Evolutionary conservation across 2,113 vertebrate genomes (phyloP).

Genomic region (Corythoichthys intestinalis): DNA sequence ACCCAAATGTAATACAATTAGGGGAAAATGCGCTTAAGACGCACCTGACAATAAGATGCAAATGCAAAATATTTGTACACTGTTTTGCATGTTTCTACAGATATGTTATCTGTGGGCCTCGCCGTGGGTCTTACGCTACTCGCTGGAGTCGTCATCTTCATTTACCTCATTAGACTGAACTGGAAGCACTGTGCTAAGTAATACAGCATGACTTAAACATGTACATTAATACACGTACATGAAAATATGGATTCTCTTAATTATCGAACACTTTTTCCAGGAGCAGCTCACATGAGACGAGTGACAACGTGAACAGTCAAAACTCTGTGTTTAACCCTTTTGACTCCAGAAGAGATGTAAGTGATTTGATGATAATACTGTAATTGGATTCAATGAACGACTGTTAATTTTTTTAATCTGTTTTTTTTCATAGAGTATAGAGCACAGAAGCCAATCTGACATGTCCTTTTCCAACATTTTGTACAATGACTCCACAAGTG

Average conservation of each 20-base stretch:
- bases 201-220: neutral
- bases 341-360: constrained; percentile 42
- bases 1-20: no score
- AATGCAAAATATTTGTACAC: no score
- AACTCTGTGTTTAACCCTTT: constrained; percentile 26
- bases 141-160: constrained; percentile 32
- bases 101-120: constrained; percentile 32
- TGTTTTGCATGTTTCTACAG: constrained; percentile 27
- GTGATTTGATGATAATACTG: neutral
- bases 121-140: constrained; percentile 54
- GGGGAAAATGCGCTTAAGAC: no score
- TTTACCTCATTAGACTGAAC: constrained; percentile 34
- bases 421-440: constrained; percentile 40
- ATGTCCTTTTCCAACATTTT: constrained; percentile 44
- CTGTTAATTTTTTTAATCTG: neutral
- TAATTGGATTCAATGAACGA: neutral
- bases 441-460: constrained; percentile 14
- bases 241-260: neutral
- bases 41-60: no score
- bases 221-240: neutral
- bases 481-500: constrained; percentile 9
- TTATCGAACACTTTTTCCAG: constrained; percentile 12
- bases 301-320: constrained; percentile 1
- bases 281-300: neutral
- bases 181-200: constrained; percentile 42